Evolutionary conservation across 1,140 invertebrate genomes (phyloP), one percentile per base, ranked within the genome.

Genomic region (Drosophila sucinea): DNA sequence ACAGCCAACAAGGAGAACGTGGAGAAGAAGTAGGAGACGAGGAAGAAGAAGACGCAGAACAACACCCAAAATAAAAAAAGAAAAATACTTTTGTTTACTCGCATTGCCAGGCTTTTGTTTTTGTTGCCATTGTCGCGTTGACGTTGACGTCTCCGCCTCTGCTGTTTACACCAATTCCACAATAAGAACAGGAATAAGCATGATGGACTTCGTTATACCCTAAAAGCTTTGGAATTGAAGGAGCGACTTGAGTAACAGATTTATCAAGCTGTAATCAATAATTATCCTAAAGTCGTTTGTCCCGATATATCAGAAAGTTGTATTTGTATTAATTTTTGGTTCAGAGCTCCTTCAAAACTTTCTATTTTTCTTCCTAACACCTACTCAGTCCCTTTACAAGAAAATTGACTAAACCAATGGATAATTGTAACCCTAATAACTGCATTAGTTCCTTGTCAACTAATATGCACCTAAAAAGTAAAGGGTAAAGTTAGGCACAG

Each of bases 141-240:
- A 6, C 58, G 69, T 66, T 30, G 60, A 44, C 76, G 70, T 73
- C 80, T 73, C 79, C 73, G 83, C 74, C 70, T 61, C 61, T 70
- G 80, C 76, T 89, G 84, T 89, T 89, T 89, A 89, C 85, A 89
- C 84, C 44, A 89, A 83, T 89, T 87, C 77, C 84, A 75, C 55
- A 61, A 61, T 8, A 67, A 35, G 23, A 58, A 77, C 68, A 60
- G 40, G 67, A 73, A 68, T 47, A 35, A 41, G 29, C 47, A 11
- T 61, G 60, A 61, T 38, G 35, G 32, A 60, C 17, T 30, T 35
- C 2, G 10, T 35, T 17, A 58, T 35, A 35, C 30, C 17, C 30
- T 10, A 30, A 29, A 27, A 51, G 0, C n/a, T 17, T 27, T 27
- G 44, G 7, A 51, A 8, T 27, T 25, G 17, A 17, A 17, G 17